Conservation (phyloP, 2,797 vertebrate species). For the Lepidocolaptes lacrymiger region DNA sequence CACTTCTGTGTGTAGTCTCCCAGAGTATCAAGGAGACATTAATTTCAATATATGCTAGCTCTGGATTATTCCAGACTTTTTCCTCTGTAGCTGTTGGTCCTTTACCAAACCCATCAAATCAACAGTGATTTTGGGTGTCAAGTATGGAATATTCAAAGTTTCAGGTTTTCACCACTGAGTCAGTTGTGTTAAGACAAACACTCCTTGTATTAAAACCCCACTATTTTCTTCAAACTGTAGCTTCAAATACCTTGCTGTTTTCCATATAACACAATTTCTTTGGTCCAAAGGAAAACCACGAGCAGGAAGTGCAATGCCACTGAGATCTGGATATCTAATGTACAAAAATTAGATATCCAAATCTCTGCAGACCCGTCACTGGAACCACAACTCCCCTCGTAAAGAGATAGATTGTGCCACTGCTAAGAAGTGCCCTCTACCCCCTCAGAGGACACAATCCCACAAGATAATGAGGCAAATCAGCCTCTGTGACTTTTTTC, state of each 20-base stretch:
- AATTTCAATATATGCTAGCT: neutral
- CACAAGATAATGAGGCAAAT: neutral
- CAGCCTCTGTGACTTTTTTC: neutral
- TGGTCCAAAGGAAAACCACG: neutral
- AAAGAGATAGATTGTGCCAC: neutral
- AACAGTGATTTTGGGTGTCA: neutral
- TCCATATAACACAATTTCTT: neutral
- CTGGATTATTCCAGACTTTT: neutral
- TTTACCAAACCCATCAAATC: neutral
- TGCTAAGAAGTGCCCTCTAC: neutral
- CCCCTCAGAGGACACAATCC: neutral
- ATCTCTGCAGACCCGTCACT: neutral
- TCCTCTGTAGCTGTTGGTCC: neutral
- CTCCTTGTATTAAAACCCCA: neutral
- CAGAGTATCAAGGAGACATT: neutral
- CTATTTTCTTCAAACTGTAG: neutral
- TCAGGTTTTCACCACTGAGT: neutral
- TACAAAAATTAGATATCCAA: neutral
- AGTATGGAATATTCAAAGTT: neutral
- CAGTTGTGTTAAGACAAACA: neutral
- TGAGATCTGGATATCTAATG: neutral
- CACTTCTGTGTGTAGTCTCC: neutral
- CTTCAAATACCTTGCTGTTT: neutral
- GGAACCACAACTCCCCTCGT: neutral
- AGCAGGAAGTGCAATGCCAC: neutral